Base-by-base conservation (phyloP, 1,140 invertebrate genomes). In the Luehdorfia chinensis region DNA sequence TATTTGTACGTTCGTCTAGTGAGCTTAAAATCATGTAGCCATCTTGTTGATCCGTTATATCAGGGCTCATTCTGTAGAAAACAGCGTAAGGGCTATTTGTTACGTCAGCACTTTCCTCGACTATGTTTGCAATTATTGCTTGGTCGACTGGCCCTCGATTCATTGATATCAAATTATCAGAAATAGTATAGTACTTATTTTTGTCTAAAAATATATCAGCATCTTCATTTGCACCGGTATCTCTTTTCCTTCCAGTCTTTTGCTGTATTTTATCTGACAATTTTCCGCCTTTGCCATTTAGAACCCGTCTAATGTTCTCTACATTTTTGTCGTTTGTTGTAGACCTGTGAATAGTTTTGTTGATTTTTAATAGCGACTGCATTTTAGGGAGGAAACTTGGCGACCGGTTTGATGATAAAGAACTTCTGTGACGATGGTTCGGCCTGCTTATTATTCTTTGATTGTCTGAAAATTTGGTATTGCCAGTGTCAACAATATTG, bases 11-110 rank as follows among this genome's bases (percentile, higher is more conserved):
- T 18, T 53, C 50, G 9, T 57, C 44, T 23, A 49, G 41, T 8
- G 50, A 15, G 11, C 32, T 50, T 27, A 48, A 21, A 1, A 50
- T 4, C 25, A 53, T 47, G 8, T 48, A 52, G 0, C 30, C 48
- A n/a, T 54, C 50, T 9, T 56, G 53, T 12, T 44, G 48, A 1
- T 59, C 59, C 21, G 57, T 32, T 14, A 39, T 45, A 25, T 68
- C 61, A 1, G 64, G 60, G 28, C 58, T 67, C 50, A 64, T 67
- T 37, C 60, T 59, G 27, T 79, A 73, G 21, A 79, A 79, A 6
- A 76, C 13, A 1, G 73, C 71, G 23, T 75, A 73, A 1, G 71
- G 68, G n/a, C 44, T 56, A 11, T 55, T 51, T 7, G 55, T 60
- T 1, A 28, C 15, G 39, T 60, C 60, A 2, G 50, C 33, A 21